Evolutionary conservation across 2,888 invertebrate species (phyloP), one percentile per base, ranked within the genome.

Genomic region (Caradrina kadenii): DNA sequence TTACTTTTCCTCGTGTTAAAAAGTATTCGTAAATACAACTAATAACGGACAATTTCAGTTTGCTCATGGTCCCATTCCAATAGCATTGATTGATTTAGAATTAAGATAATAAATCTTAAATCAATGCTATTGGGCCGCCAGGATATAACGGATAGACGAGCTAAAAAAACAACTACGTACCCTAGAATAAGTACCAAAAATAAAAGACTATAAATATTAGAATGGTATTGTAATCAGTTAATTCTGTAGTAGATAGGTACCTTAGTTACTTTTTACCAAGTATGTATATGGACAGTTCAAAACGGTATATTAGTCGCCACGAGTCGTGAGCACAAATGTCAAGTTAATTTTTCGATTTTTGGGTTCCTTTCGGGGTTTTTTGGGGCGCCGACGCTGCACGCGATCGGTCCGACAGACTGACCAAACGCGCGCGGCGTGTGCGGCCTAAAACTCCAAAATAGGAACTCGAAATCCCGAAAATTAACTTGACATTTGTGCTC

Each of bases 161-260:
- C 52, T 39, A 3, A 26, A 15, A 42, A 49, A 19, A 19, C 26
- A 21, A 49, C 19, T 21, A 53, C 21, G n/a, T 54, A 45, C 66
- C 3, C 35, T 49, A 54, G 7, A 49, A 31, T 54, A 39, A 1
- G 35, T 35, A 35, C 48, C 71, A 54, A 48, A 67, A 53, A 39
- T 39, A 39, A 39, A 13, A 39, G 22, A 48, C 22, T 35, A 39
- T 19, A 39, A 39, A 39, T 63, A 11, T 15, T 39, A 13, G 1
- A 11, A 21, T 22, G 22, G n/a, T 45, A 11, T 35, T 52, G 13
- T 31, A 45, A 31, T 53, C 15, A 19, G 19, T 35, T 15, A 13
- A 22, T 48, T 5, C 35, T 19, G 8, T 45, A 52, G 17, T 48
- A 48, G n/a, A 6, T 48, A n/a, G n/a, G 1, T n/a, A 21, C 31